Base-by-base conservation (phyloP, 35 echinoderm and acorn worm genomes). In the Lytechinus pictus region DNA sequence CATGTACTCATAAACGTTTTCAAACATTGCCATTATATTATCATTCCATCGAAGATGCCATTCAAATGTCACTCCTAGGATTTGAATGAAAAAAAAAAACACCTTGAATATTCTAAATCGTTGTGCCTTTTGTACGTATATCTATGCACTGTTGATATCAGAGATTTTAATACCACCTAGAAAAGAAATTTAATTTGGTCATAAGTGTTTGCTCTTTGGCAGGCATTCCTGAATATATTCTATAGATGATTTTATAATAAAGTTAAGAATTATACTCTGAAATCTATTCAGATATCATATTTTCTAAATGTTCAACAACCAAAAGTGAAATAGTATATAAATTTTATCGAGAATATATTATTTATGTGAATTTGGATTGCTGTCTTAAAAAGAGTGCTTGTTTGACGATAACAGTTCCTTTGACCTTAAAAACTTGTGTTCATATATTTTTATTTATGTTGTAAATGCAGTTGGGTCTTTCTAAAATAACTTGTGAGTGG, bases 311-410 rank as follows among this genome's bases (percentile, higher is more conserved):
- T 79, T 79, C 66, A 79, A 79, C 66, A 79, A 79, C 66, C 16
- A 79, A 79, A 79, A n/a, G n/a, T n/a, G n/a, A n/a, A 24, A 79
- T 79, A 24, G 66, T 79, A 79, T 79, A 71, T 71, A 79, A 79
- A 24, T 79, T 79, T 9, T 79, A 79, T 79, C 4, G 2, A 79
- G 19, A 79, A 16, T 79, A 79, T 79, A 79, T 79, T 14, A 79
- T 79, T 24, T 79, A 79, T 79, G 7, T 79, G 33, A 79, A 79
- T 79, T 79, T 58, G 19, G 66, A 79, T 79, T 79, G 66, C 66
- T 79, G 66, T 79, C 66, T 79, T 79, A 24, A 24, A 79, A 79
- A 4, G 66, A 79, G 66, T 79, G 66, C 19, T n/a, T 71, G 61
- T 71, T 71, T 79, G 66, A 24, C 16, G 24, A 13, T 72, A 79